phyloP scores from a whole-genome alignment of 2,113 vertebrate genomes.

The Periophthalmus modestus region DNA sequence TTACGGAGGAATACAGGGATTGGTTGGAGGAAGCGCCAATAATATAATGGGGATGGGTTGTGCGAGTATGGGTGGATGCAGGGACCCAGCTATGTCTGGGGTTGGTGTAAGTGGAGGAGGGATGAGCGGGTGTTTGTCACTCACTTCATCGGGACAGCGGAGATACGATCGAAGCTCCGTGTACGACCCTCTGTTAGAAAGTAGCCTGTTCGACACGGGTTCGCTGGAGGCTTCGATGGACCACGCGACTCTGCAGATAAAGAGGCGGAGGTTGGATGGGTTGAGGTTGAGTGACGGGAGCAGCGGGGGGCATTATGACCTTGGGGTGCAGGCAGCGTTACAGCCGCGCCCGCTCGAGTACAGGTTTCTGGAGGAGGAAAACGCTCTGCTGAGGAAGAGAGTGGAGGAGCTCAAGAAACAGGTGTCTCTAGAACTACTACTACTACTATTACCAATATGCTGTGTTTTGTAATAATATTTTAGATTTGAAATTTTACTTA shows the following conservation, averaged over 20 bases:
- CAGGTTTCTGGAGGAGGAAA: constrained; percentile 93
- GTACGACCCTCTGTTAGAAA: constrained; percentile 79
- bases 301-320: constrained; percentile 86
- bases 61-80: constrained; percentile 73
- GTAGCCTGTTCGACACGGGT: constrained; percentile 83
- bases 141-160: constrained; percentile 66
- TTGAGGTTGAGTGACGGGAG: constrained; percentile 73
- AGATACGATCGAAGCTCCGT: constrained; percentile 79
- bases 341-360: constrained; percentile 84
- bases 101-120: constrained; percentile 66
- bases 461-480: too few relatives aligned
- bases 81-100: constrained; percentile 71
- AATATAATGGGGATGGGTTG: constrained; percentile 76
- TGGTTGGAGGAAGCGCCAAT: constrained; percentile 64
- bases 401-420: constrained; percentile 96
- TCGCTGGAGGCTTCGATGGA: constrained; percentile 86
- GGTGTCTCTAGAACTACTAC: constrained; percentile 62
- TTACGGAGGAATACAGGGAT: constrained; percentile 74
- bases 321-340: constrained; percentile 83
- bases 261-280: constrained; percentile 84
- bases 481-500: too few relatives aligned
- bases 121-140: constrained; percentile 69
- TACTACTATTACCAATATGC: too few relatives aligned
- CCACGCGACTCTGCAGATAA: constrained; percentile 85
- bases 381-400: constrained; percentile 88